phyloP scores from a whole-genome alignment of 2,888 invertebrate species.

The Rhagonycha fulva region DNA sequence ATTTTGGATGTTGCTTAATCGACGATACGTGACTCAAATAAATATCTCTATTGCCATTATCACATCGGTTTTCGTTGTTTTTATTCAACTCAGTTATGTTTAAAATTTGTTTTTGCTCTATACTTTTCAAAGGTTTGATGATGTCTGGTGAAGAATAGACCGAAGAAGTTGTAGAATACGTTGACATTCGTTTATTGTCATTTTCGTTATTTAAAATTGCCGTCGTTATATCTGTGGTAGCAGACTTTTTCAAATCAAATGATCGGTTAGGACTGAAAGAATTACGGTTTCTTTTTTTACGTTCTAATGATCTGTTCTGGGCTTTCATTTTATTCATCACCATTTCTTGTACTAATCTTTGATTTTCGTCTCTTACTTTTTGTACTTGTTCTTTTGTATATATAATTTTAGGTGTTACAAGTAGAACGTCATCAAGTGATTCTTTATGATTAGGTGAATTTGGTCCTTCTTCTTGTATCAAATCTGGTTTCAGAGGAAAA shows the following conservation, averaged over 20 bases:
- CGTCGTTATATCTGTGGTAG: slow-evolving; percentile 43
- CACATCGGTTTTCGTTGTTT: background rate
- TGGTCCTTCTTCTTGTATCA: slow-evolving; percentile 52
- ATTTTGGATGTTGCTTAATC: slow-evolving; percentile 33
- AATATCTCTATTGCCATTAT: slow-evolving; percentile 15
- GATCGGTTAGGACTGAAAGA: slow-evolving; percentile 49
- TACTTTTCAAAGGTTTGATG: slow-evolving; percentile 42
- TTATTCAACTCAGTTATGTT: background rate
- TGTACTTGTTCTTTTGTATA: slow-evolving; percentile 69
- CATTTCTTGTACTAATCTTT: slow-evolving; percentile 80
- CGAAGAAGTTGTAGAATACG: slow-evolving; percentile 34
- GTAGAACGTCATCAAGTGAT: slow-evolving; percentile 46
- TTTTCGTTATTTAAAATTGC: slow-evolving; percentile 5
- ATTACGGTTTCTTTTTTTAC: slow-evolving; percentile 60
- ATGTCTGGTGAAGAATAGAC: slow-evolving; percentile 47
- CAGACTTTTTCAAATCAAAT: slow-evolving; percentile 48
- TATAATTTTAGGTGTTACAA: slow-evolving; percentile 42
- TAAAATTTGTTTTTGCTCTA: background rate
- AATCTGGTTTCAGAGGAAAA: slow-evolving; percentile 43
- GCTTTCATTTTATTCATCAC: slow-evolving; percentile 78
- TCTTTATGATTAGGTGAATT: slow-evolving; percentile 57
- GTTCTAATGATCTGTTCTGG: slow-evolving; percentile 66
- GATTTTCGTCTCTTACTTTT: slow-evolving; percentile 80
- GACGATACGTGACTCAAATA: slow-evolving; percentile 18
- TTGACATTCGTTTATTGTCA: slow-evolving; percentile 24